Base-by-base conservation (phyloP, 2,888 invertebrate species). In the Phasia obesa region DNA sequence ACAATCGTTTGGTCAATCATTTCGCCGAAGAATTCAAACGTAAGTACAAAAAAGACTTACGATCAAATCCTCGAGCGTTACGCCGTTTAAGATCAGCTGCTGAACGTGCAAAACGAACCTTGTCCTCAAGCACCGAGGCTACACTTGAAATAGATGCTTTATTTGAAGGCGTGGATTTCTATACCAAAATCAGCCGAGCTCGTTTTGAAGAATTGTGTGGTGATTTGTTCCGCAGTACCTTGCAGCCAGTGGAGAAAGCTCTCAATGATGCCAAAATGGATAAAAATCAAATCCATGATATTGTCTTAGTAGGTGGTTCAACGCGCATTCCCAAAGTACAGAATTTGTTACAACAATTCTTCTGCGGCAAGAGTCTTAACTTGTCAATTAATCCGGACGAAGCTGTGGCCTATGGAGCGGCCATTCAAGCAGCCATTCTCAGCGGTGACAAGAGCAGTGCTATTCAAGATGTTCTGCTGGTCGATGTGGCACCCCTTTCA, bases 1-100 rank as follows among this genome's bases (percentile, higher is more conserved):
- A 98, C 84, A 97, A 96, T 92, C 93, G 96, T 25, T 94, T 97
- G 93, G 96, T 97, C 4, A 95, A 94, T 88, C 96, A 97, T 91
- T 95, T 97, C 85, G 95, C 95, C 0, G 95, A 96, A 86, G 97
- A 97, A 91, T 96, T 98, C 93, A 94, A 97, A 93, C 93, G 95
- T 21, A 95, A 95, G 87, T 94, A 92, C 92, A 94, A 93, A 86
- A 95, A 95, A 89, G 95, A 96, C 88, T 85, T 96, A 81, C 90
- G 92, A 19, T 89, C 90, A 21, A 95, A 95, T 90, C 93, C 94
- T 4, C 92, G 95, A 81, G 94, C 95, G 0, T 88, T 95, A 69
- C 92, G 95, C 62, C 93, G 95, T 64, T 91, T 96, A 62, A 92
- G 95, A 87, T 95, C 95, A 0, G 95, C 95, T 13, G 95, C 95